Conservation (phyloP, 2,888 invertebrate species). For the Drosophila subsilvestris region DNA sequence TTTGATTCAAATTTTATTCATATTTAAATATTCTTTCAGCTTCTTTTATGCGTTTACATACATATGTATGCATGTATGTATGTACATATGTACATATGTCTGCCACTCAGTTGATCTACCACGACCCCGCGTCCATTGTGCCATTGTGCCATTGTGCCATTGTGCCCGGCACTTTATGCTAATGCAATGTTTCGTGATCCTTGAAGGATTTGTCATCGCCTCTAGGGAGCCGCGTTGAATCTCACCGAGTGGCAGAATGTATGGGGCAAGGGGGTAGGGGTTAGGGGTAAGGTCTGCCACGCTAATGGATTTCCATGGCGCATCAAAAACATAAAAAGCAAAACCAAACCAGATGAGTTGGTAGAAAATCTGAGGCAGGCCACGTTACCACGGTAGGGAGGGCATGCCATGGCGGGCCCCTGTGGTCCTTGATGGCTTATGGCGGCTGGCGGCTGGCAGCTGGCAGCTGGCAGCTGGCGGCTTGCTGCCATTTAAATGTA, state of each 20-base stretch:
- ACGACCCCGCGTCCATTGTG: slow-evolving; percentile 10
- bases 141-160: slow-evolving; percentile 40
- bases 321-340: slow-evolving; percentile 40
- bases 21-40: too few species aligned
- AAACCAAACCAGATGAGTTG: slow-evolving; percentile 25
- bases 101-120: not conserved
- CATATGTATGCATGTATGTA: too few species aligned
- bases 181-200: slow-evolving; percentile 53
- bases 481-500: slow-evolving; percentile 20
- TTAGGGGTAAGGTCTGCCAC: slow-evolving; percentile 6
- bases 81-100: not conserved
- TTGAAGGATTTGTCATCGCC: slow-evolving; percentile 49
- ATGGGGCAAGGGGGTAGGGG: not conserved
- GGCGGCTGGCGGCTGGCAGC: not conserved
- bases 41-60: not conserved
- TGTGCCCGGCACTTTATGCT: slow-evolving; percentile 52
- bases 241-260: not conserved
- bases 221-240: slow-evolving; percentile 32
- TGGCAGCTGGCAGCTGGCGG: not conserved
- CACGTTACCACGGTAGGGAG: too few species aligned
- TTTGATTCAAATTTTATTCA: too few species aligned
- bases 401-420: too few species aligned
- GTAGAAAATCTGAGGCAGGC: slow-evolving; percentile 11
- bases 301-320: slow-evolving; percentile 50
- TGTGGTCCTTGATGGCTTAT: not conserved